Evolutionary conservation across 2,888 invertebrate species (phyloP), one percentile per base, ranked within the genome.

Genomic region (Halictus quadricinctus): DNA sequence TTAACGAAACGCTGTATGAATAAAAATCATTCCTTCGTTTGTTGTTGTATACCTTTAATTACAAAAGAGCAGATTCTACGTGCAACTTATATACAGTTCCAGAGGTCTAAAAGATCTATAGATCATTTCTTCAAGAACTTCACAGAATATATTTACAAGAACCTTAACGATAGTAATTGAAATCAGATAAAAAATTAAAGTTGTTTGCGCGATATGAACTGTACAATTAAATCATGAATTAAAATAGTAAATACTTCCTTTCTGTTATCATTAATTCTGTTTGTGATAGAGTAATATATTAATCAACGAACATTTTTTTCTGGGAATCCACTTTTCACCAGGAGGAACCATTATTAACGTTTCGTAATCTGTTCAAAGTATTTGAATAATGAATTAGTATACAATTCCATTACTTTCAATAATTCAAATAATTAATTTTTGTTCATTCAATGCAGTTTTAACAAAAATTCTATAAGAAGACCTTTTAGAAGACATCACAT

Each of bases 61-160:
- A 86, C 84, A 89, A 88, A 88, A 88, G 88, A 90, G 85, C 85
- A 87, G 89, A 74, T 64, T 84, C 84, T 80, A 91, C 86, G 75
- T 78, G 78, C 66, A 72, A 85, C 48, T 64, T 85, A 81, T 84
- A 72, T 85, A 85, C 85, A 85, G 21, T 80, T 84, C 76, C 50
- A 76, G 80, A 76, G 69, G 76, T 84, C 80, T 80, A 76, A 84
- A 84, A 84, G 76, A 80, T 83, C 64, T 79, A 50, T 79, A 84
- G 79, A 83, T 85, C 76, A 50, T 84, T 69, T 80, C 72, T 48
- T 80, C 18, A 72, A 84, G 48, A 84, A 80, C 58, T 72, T 80
- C 75, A 72, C 76, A 80, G 76, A 85, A 84, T 84, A 85, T 84
- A 85, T 85, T 80, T 84, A 85, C 84, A 85, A 84, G 73, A 79